phyloP scores from a whole-genome alignment of 2,888 invertebrate species.

The Campopleginae sp. region DNA sequence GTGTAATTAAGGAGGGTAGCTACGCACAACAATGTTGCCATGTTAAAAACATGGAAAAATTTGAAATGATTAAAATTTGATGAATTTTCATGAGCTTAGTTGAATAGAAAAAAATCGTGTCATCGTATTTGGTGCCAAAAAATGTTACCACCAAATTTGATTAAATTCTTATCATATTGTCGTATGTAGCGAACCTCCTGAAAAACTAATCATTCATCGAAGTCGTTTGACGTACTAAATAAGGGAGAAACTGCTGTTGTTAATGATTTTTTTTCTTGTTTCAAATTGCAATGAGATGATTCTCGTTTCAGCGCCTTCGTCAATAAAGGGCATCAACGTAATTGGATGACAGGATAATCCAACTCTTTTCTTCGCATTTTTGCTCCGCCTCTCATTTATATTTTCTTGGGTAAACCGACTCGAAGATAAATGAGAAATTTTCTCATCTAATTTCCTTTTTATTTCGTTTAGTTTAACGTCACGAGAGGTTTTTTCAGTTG shows the following conservation, averaged over 20 bases:
- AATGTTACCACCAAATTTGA: too few relatives aligned
- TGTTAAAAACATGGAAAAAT: too few relatives aligned
- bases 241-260: neutral
- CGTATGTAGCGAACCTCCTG: too few relatives aligned
- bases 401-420: neutral
- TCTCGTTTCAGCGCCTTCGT: neutral
- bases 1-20: too few relatives aligned
- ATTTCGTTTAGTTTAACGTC: neutral
- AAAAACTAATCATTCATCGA: neutral
- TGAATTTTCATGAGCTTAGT: too few relatives aligned
- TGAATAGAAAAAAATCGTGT: too few relatives aligned
- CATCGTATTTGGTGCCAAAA: too few relatives aligned
- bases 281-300: neutral
- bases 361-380: neutral
- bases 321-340: slow-evolving; percentile 6
- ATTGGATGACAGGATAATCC: slow-evolving; percentile 2
- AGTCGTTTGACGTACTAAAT: neutral
- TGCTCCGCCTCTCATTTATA: neutral
- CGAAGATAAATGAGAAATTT: slow-evolving; percentile 24
- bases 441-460: neutral
- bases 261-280: neutral
- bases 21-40: too few relatives aligned
- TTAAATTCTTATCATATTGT: too few relatives aligned
- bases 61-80: too few relatives aligned
- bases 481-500: neutral